Evolutionary conservation across 2,113 vertebrate species (phyloP).

Genomic region (Gasterosteus nipponicus): DNA sequence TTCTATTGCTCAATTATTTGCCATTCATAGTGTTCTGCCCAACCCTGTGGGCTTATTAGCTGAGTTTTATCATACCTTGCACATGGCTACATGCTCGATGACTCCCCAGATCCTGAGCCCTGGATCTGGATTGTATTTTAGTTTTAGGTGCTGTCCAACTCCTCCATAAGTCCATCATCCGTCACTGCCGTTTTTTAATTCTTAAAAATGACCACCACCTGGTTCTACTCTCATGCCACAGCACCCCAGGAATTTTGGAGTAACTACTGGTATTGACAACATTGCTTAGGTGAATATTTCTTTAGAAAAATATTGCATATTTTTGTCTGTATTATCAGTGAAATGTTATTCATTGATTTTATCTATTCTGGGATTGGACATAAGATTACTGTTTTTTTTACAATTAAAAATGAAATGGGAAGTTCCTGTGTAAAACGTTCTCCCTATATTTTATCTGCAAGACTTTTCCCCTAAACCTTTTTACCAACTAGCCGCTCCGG

Average conservation of each 20-base stretch:
- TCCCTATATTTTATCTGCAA: not conserved
- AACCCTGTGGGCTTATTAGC: too few species aligned
- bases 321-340: not conserved
- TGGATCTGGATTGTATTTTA: constrained; percentile 14
- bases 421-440: not conserved
- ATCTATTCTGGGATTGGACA: not conserved
- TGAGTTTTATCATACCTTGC: not conserved
- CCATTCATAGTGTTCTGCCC: not conserved
- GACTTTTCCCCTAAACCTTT: constrained; percentile 15
- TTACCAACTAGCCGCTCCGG: constrained; percentile 30
- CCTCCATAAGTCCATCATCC: not conserved
- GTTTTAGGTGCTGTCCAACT: not conserved
- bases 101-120: not conserved
- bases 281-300: not conserved
- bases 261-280: not conserved
- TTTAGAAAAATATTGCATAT: not conserved
- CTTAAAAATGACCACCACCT: not conserved
- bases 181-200: not conserved
- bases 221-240: constrained; percentile 14
- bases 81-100: not conserved
- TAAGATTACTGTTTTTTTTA: not conserved
- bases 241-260: constrained; percentile 3
- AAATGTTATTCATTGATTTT: not conserved
- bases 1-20: not conserved
- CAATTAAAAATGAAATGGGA: constrained; percentile 7